Evolutionary conservation across 2,797 vertebrate species (phyloP).

Genomic region (Helicolenus hilgendorfi): DNA sequence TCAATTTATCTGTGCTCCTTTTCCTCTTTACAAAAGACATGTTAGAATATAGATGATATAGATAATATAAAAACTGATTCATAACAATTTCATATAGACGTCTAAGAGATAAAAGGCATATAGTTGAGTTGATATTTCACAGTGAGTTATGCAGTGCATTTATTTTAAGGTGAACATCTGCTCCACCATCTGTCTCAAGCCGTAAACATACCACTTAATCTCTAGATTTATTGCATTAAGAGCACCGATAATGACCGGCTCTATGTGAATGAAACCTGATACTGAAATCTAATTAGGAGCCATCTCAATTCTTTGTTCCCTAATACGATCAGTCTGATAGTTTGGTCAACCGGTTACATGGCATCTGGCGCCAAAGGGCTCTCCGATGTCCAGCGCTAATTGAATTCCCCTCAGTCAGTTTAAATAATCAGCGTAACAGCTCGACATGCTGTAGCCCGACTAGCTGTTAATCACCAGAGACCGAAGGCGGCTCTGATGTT

Average conservation of each 20-base stretch:
- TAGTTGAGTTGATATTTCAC: background rate
- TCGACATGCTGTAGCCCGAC: constrained; percentile 35
- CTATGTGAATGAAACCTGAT: constrained; percentile 62
- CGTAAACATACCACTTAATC: background rate
- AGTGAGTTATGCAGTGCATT: background rate
- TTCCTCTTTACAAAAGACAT: background rate
- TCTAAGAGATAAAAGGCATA: background rate
- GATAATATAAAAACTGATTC: background rate
- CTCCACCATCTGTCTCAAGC: constrained; percentile 46
- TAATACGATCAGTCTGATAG: constrained; percentile 38
- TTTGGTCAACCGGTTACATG: constrained; percentile 47
- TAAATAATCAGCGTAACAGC: constrained; percentile 39
- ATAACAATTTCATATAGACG: background rate
- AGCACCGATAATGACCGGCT: constrained; percentile 35
- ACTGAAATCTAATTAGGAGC: constrained; percentile 56
- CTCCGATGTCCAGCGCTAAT: constrained; percentile 40
- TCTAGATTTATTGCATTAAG: constrained; percentile 29
- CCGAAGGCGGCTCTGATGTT: background rate
- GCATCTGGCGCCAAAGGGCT: constrained; percentile 62
- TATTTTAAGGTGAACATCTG: constrained; percentile 40
- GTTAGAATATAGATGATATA: background rate
- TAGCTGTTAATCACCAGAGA: constrained; percentile 13
- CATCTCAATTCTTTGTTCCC: constrained; percentile 8
- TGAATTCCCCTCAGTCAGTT: constrained; percentile 53
- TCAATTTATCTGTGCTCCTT: background rate